Evolutionary conservation across 2,797 vertebrate genomes (phyloP), one percentile per base, ranked within the genome.

Genomic region (Malacoraja senta): DNA sequence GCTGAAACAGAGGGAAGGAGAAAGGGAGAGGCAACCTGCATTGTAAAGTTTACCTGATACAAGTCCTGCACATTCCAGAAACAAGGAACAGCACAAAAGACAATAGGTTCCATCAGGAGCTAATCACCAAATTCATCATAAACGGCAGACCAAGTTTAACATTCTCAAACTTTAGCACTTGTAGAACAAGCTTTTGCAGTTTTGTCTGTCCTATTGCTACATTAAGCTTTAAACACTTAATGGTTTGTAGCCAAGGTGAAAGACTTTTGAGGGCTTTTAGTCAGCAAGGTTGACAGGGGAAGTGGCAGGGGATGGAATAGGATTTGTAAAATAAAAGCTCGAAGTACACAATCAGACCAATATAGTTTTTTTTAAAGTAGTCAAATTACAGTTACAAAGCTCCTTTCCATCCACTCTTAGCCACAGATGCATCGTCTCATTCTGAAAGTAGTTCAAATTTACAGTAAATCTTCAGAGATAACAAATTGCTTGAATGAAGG

Each of bases 21-120:
- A 94, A 95, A 93, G 72, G 93, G 94, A 94, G 93, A 95, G 95
- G 93, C 94, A 1, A 29, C 96, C 96, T 97, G 94, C 94, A 95
- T 95, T 96, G 96, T 95, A 94, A 95, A 94, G 96, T 97, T 98
- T 99, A 98, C 98, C 98, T 99, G 97, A 96, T 98, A 97, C 96
- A 99, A 97, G 97, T 99, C 98, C 98, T 99, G 97, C 96, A 96
- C 96, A 98, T 97, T 97, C 97, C 97, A 97, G 97, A 98, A 95
- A 98, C 94, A 96, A 94, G 95, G 97, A 97, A 98, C 96, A 98
- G 97, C 97, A 99, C 96, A 98, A 97, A 96, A 98, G 95, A 98
- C 96, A 98, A 98, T 95, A 97, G 96, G 97, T 95, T 95, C 96
- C 95, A 96, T 98, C 96, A 98, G 96, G 96, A 97, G 93, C 95